These are phyloP conservation scores for Aphyosemion australe DNA, from an alignment of 2,113 vertebrate genomes.

Conservation along the genomic window DNA sequence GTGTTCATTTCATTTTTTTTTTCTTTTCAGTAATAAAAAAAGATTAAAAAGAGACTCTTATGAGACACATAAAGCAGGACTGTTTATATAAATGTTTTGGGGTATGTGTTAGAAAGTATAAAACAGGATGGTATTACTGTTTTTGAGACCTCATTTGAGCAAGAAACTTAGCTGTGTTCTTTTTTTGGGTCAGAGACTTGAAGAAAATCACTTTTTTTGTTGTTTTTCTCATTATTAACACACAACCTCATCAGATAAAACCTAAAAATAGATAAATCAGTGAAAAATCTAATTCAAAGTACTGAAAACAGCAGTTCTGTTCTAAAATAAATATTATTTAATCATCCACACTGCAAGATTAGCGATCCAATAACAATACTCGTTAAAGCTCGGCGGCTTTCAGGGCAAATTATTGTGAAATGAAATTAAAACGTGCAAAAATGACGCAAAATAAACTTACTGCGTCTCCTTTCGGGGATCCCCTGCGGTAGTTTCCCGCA, in stretches of 20 bases:
- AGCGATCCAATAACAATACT: not conserved
- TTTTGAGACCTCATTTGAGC: too few relatives aligned
- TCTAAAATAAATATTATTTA: not conserved
- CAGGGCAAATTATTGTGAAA: too few relatives aligned
- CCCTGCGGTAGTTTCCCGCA: conserved; percentile 73
- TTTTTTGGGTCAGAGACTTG: too few relatives aligned
- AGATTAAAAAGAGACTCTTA: too few relatives aligned
- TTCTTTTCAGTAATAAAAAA: not conserved
- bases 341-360: not conserved
- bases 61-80: too few relatives aligned
- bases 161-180: too few relatives aligned
- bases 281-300: not conserved
- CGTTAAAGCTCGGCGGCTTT: not conserved
- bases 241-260: too few relatives aligned
- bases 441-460: conserved; percentile 48
- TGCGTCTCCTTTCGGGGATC: conserved; percentile 68
- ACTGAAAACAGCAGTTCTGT: not conserved
- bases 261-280: not conserved
- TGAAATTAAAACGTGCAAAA: not conserved
- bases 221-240: too few relatives aligned
- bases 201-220: too few relatives aligned
- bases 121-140: too few relatives aligned
- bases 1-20: not conserved
- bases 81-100: too few relatives aligned
- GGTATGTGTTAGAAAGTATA: too few relatives aligned